Conservation (phyloP, 2,113 vertebrate genomes). For the Cephalopholis sonnerati region DNA sequence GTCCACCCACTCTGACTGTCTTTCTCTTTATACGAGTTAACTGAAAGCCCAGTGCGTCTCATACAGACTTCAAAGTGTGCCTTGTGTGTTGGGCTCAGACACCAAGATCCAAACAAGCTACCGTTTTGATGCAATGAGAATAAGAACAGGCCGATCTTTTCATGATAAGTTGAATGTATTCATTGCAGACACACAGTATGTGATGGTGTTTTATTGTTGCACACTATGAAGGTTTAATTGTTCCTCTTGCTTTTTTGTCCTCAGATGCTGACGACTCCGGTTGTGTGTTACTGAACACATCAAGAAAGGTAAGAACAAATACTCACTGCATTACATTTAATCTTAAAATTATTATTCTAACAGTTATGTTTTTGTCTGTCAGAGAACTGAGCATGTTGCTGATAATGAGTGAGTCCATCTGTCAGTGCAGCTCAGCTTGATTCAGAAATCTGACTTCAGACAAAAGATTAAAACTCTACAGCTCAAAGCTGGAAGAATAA, state of each 20-base stretch:
- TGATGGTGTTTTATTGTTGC: too few relatives aligned
- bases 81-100: too few relatives aligned
- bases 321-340: not conserved
- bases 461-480: not conserved
- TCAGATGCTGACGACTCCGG: conserved; percentile 89
- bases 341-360: too few relatives aligned
- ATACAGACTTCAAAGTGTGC: too few relatives aligned
- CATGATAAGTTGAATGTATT: too few relatives aligned
- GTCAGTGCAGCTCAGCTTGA: not conserved
- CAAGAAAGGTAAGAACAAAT: conserved; percentile 89
- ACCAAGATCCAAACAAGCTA: too few relatives aligned
- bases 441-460: conserved; percentile 3
- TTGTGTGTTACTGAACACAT: conserved; percentile 96
- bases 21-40: too few relatives aligned
- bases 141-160: too few relatives aligned
- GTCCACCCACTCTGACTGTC: too few relatives aligned
- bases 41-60: too few relatives aligned
- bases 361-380: not conserved
- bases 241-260: conserved; percentile 37
- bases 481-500: not conserved
- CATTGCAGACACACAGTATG: too few relatives aligned
- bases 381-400: not conserved
- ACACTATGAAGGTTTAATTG: conserved; percentile 1
- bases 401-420: not conserved
- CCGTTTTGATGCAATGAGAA: too few relatives aligned